Percentiles rank a stretch among this genome's conserved stretches.
These are phyloP conservation scores for Perccottus glenii DNA, from an alignment of 2,113 vertebrate species.

Conservation along the genomic window DNA sequence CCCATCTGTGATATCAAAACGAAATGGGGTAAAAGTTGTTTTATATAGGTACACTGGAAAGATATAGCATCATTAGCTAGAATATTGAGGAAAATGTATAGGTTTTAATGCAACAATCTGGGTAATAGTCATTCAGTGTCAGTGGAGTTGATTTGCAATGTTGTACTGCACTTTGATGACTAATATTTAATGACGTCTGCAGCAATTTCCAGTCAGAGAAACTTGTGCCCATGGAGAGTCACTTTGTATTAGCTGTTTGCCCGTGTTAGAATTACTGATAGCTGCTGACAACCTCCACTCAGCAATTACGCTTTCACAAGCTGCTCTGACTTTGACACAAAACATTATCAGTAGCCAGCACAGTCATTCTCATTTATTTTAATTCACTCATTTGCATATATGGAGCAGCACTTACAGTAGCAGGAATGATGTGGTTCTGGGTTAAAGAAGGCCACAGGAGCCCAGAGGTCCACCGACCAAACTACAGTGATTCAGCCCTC, in stretches of 20 bases:
- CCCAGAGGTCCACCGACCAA: slow-evolving; percentile 21
- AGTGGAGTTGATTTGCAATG: not conserved
- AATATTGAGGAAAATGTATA: not conserved
- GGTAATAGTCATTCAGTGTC: no score
- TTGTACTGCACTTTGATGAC: slow-evolving; percentile 9
- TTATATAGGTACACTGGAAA: slow-evolving; percentile 13
- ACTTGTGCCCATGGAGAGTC: slow-evolving; percentile 20
- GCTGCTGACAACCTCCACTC: slow-evolving; percentile 30
- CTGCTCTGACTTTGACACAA: slow-evolving; percentile 30
- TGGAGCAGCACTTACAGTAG: slow-evolving; percentile 11
- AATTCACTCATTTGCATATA: slow-evolving; percentile 31
- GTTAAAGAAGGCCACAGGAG: slow-evolving; percentile 32
- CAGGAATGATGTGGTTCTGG: slow-evolving; percentile 11
- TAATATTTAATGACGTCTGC: slow-evolving; percentile 7
- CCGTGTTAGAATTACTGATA: slow-evolving; percentile 15
- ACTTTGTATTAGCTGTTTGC: slow-evolving; percentile 13
- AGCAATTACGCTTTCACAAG: slow-evolving; percentile 32
- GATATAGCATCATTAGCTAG: slow-evolving; percentile 17
- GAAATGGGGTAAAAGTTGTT: slow-evolving; percentile 35
- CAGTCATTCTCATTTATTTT: slow-evolving; percentile 19
- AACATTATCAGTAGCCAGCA: slow-evolving; percentile 13
- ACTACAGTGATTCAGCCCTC: slow-evolving; percentile 14
- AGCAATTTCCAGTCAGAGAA: slow-evolving; percentile 15
- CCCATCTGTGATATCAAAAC: slow-evolving; percentile 55
- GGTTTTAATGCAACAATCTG: no score